Evolutionary conservation across 2,113 vertebrate genomes (phyloP).

Genomic region (Casuarius casuarius): DNA sequence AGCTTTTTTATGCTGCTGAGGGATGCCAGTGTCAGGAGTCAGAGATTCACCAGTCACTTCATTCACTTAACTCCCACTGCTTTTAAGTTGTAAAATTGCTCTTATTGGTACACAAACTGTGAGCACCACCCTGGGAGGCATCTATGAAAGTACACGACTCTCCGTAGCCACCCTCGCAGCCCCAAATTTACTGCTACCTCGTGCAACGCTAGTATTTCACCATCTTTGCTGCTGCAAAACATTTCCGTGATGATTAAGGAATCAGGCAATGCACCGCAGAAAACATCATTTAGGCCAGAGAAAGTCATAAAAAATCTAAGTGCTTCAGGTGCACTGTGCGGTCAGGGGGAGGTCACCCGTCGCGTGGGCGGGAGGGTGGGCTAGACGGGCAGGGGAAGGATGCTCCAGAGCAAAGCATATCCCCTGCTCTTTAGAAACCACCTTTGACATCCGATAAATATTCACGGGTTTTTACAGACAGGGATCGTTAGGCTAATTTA

Average conservation of each 20-base stretch:
- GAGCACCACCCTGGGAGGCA: background rate
- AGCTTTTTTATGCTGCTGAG: background rate
- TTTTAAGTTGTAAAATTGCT: background rate
- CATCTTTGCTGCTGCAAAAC: background rate
- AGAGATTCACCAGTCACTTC: background rate
- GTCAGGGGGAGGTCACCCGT: background rate
- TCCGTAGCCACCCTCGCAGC: background rate
- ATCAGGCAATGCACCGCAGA: background rate
- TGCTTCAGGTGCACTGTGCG: fast-evolving
- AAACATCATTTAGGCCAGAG: background rate
- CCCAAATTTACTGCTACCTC: background rate
- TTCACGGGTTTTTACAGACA: background rate
- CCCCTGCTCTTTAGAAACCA: background rate
- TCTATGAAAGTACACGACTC: background rate
- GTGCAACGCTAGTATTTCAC: background rate
- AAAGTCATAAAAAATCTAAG: background rate
- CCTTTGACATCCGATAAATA: background rate
- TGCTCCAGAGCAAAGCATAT: background rate
- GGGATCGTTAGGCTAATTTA: background rate
- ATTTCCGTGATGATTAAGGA: background rate
- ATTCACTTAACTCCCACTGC: background rate
- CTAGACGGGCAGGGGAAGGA: background rate
- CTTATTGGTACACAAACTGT: background rate
- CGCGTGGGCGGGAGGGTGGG: background rate
- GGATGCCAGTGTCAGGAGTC: background rate